Conservation (phyloP, 2,888 invertebrate species). For the Drosophila helvetica region DNA sequence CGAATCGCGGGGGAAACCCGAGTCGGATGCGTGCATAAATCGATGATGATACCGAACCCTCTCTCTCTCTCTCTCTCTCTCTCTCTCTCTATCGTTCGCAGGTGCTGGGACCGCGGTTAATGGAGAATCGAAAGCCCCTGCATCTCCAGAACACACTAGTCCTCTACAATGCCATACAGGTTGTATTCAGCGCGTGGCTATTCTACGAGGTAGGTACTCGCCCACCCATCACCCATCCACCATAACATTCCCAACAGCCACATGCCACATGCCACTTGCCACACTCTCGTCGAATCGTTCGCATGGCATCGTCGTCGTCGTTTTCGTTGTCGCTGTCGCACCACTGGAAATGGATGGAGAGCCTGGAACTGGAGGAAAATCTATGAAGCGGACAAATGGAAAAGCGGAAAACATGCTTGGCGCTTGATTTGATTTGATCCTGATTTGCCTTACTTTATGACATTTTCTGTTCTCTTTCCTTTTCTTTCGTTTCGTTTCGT, state of each 20-base stretch:
- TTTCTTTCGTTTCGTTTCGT: conserved; percentile 48
- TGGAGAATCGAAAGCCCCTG: conserved; percentile 96
- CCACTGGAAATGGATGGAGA: conserved; percentile 3
- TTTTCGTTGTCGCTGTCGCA: conserved; percentile 44
- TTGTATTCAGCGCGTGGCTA: conserved; percentile 94
- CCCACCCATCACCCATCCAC: background rate
- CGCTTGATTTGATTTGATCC: background rate
- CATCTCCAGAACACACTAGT: conserved; percentile 91
- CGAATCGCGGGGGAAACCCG: too few species aligned
- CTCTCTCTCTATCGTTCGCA: conserved; percentile 79
- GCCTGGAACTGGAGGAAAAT: background rate
- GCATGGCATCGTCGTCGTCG: conserved; percentile 43
- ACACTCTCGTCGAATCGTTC: background rate
- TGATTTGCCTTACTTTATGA: conserved; percentile 10
- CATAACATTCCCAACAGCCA: conserved; percentile 10
- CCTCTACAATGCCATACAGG: conserved; percentile 94
- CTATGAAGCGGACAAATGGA: background rate
- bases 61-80: too few species aligned
- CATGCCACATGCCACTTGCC: conserved; percentile 13
- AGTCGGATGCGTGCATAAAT: background rate
- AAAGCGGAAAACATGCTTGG: background rate
- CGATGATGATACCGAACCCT: background rate
- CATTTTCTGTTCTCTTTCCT: conserved; percentile 20
- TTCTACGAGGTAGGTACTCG: conserved; percentile 92
- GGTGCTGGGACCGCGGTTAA: conserved; percentile 93